Conservation (phyloP, 2,888 invertebrate species). For the Heteromurus nitidus region DNA sequence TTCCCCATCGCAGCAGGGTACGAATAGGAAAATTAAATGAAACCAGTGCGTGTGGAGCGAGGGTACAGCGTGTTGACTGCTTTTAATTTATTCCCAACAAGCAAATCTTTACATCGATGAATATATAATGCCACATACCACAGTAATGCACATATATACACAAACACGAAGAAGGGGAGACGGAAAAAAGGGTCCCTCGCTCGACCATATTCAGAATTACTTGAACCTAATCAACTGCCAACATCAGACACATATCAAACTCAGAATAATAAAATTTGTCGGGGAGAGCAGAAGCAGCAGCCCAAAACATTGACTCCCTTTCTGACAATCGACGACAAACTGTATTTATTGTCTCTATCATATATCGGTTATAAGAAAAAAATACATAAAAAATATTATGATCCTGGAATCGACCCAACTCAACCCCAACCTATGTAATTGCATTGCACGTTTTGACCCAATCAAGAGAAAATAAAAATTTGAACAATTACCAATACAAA, state of each 20-base stretch:
- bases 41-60: neutral
- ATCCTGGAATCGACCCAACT: no score
- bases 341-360: no score
- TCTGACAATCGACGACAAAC: no score
- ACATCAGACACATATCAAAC: neutral
- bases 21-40: neutral
- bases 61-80: neutral
- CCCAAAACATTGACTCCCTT: no score
- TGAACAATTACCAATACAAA: no score
- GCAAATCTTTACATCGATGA: neutral
- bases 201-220: neutral
- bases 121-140: neutral
- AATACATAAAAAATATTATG: no score
- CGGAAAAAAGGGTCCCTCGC: neutral
- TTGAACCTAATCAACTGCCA: neutral
- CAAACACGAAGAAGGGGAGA: neutral
- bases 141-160: neutral
- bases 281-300: no score
- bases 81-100: conserved; percentile 14
- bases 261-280: no score
- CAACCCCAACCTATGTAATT: no score
- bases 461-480: no score
- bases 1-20: conserved; percentile 3
- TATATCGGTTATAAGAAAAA: no score
- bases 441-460: no score